These are phyloP conservation scores for Monochamus alternatus DNA, from an alignment of 2,888 invertebrate species.

Conservation along the genomic window DNA sequence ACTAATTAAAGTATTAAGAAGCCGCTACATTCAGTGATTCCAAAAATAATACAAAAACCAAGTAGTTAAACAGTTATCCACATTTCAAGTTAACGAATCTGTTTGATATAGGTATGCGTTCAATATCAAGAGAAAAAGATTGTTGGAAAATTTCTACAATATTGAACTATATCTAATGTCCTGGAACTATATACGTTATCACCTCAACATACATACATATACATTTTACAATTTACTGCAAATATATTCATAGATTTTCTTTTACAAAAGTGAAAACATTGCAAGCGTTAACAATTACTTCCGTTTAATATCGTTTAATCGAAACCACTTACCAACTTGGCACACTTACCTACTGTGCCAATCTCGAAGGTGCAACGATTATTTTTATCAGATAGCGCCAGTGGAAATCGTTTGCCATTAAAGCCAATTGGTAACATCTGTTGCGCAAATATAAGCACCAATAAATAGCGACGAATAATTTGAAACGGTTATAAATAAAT, in stretches of 20 bases:
- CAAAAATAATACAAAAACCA: no score
- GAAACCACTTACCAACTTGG: constrained; percentile 7
- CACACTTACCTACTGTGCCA: constrained; percentile 37
- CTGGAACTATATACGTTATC: no score
- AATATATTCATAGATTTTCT: neutral
- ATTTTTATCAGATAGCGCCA: constrained; percentile 23
- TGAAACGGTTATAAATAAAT: constrained; percentile 27
- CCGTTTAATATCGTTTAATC: constrained; percentile 7
- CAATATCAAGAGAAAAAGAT: no score
- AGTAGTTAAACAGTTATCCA: no score
- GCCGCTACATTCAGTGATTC: no score
- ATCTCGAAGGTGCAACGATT: constrained; percentile 1
- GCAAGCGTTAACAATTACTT: neutral
- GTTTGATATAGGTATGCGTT: no score
- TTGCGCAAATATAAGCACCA: constrained; percentile 6
- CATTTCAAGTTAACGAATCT: no score
- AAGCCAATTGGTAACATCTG: constrained; percentile 34
- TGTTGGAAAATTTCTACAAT: no score
- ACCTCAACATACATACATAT: no score
- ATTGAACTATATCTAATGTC: no score
- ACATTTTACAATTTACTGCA: no score
- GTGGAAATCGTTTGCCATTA: constrained; percentile 23
- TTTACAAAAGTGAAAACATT: constrained; percentile 4
- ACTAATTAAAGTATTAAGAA: no score
- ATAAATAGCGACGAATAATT: constrained; percentile 24